Evolutionary conservation across 2,888 invertebrate species (phyloP), one percentile per base, ranked within the genome.

Genomic region (Ennomos erosarius): DNA sequence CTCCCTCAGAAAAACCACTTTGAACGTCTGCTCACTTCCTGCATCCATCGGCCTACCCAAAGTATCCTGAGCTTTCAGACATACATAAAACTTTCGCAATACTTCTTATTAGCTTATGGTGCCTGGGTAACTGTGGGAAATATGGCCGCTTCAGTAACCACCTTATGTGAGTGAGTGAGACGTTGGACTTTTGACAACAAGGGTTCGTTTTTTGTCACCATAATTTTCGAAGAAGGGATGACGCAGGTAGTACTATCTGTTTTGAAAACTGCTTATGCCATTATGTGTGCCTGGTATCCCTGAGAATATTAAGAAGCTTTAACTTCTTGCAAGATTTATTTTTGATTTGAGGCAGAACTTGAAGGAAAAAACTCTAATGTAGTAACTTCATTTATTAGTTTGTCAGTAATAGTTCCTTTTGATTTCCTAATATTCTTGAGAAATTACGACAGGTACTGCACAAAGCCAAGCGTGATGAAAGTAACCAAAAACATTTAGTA

Each of bases 241-340:
- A 55, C 37, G 50, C 57, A 60, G 26, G 59, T 56, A 58, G 59
- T 56, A 58, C 13, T 42, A 45, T 11, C 13, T 37, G 26, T 26
- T 26, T 6, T 6, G 26, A 11, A 4, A 35, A 43, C 50, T 56
- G 33, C 46, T 48, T 63, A 49, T 54, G 55, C 36, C 50, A 46
- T 64, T 68, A 61, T 74, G 74, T 44, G 10, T 9, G 52, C 66
- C 65, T 65, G 51, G 68, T 73, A 67, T 26, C 46, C 67, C 43
- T 69, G 69, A 57, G 69, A 73, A 68, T 57, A 57, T 62, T 58
- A 60, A 56, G 51, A 40, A 56, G 34, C n/a, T 13, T 39, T 8
- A 3, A 34, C 11, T 42, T 26, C 26, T 26, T 26, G 26, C 26
- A 26, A 26, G 26, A 26, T 26, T 26, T 6, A 3, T 6, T 26